phyloP scores from a whole-genome alignment of 1,140 invertebrate species.

The Lepidurus packardi region DNA sequence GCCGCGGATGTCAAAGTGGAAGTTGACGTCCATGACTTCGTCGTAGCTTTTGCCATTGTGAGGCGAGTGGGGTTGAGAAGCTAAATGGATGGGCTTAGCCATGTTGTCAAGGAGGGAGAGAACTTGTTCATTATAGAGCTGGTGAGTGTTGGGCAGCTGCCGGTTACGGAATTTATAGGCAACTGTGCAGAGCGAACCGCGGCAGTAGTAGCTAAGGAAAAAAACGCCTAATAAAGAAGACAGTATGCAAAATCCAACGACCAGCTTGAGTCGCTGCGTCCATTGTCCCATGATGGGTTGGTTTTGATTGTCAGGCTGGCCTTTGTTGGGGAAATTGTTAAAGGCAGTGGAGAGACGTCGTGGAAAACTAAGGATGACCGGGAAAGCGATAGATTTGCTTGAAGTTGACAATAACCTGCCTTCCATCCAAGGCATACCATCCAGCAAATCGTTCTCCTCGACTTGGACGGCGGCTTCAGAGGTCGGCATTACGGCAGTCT shows the following conservation, averaged over 20 bases:
- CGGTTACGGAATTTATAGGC: not conserved
- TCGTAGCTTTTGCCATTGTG: constrained; percentile 62
- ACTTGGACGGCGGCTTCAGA: constrained; percentile 20
- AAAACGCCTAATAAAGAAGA: not conserved
- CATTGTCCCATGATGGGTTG: not conserved
- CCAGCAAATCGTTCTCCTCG: constrained; percentile 21
- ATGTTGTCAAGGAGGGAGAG: constrained; percentile 13
- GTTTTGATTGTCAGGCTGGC: not conserved
- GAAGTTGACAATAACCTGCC: not conserved
- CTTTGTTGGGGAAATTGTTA: not conserved
- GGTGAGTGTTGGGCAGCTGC: not conserved
- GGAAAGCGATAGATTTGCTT: not conserved
- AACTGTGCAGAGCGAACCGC: not conserved
- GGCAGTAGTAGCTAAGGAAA: constrained; percentile 22
- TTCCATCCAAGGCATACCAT: constrained; percentile 18
- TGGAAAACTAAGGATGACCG: not conserved
- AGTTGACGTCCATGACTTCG: constrained; percentile 76
- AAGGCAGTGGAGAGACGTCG: not conserved
- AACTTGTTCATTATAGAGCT: constrained; percentile 15
- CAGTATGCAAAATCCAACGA: constrained; percentile 21
- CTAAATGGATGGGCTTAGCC: not conserved
- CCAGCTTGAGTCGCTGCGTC: not conserved
- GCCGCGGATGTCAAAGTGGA: constrained; percentile 78
- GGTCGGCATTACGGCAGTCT: constrained; percentile 2
- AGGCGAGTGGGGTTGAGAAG: constrained; percentile 30